Evolutionary conservation across 2,888 invertebrate genomes (phyloP).

Genomic region (Chaetogeoica ovagalla): DNA sequence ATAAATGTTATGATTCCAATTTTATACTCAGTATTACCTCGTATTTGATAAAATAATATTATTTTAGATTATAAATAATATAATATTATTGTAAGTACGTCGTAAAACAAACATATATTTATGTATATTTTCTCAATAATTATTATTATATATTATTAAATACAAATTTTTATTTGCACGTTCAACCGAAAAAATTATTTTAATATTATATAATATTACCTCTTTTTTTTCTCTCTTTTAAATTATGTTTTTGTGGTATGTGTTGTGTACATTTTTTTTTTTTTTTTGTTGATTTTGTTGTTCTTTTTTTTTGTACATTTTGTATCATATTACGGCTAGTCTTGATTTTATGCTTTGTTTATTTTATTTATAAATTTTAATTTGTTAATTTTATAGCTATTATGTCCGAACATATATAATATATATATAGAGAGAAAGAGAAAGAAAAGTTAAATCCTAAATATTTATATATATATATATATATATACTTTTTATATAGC

Average conservation of each 20-base stretch:
- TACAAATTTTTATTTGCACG: conserved; percentile 51
- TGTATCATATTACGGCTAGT: conserved; percentile 43
- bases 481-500: conserved; percentile 9
- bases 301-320: conserved; percentile 47
- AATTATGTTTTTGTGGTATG: conserved; percentile 26
- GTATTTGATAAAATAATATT: conserved; percentile 37
- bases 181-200: conserved; percentile 16
- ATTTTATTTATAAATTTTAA: conserved; percentile 46
- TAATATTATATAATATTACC: conserved; percentile 10
- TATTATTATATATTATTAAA: conserved; percentile 24
- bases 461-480: too few species aligned
- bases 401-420: too few species aligned
- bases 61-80: conserved; percentile 42
- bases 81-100: conserved; percentile 30
- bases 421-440: too few species aligned
- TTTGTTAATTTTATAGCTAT: conserved; percentile 26
- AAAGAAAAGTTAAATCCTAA: too few species aligned
- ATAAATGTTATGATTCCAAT: conserved; percentile 43
- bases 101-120: conserved; percentile 32
- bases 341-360: conserved; percentile 45
- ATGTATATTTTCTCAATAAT: conserved; percentile 36
- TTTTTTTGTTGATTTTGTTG: conserved; percentile 49
- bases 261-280: conserved; percentile 34
- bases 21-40: conserved; percentile 50
- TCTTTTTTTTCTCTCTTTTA: conserved; percentile 11